phyloP scores from a whole-genome alignment of 2,797 vertebrate species.

The Gallinago nigripennis region DNA sequence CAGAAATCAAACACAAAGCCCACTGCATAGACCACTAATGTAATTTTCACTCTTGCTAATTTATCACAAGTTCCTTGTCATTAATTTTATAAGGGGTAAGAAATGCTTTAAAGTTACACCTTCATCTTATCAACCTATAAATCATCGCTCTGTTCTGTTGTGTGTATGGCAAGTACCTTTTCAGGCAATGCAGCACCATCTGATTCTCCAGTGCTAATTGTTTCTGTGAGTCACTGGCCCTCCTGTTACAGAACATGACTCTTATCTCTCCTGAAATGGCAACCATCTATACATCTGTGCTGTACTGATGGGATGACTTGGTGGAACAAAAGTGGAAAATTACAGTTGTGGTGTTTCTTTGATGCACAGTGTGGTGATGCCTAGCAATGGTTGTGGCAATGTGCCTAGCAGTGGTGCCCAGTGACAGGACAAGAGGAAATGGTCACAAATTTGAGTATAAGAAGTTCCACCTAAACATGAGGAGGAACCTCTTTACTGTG shows the following conservation, averaged over 20 bases:
- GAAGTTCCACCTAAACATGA: too few species aligned
- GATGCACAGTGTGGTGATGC: neutral
- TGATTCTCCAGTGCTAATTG: neutral
- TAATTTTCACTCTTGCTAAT: neutral
- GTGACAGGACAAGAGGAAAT: too few species aligned
- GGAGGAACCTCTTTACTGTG: too few species aligned
- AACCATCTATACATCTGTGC: neutral
- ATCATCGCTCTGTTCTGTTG: neutral
- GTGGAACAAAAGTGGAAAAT: neutral
- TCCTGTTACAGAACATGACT: neutral
- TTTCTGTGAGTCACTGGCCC: neutral
- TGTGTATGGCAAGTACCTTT: fast-evolving
- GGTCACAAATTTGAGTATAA: too few species aligned
- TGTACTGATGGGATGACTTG: neutral
- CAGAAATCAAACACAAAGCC: neutral
- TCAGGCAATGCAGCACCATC: neutral
- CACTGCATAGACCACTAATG: neutral
- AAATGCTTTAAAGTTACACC: neutral
- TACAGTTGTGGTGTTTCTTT: neutral
- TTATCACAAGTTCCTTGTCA: neutral
- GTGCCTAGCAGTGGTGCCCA: too few species aligned
- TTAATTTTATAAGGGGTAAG: neutral
- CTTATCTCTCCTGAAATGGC: neutral
- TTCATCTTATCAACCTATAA: neutral
- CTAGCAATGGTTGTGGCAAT: neutral